Evolutionary conservation across 1,140 invertebrate species (phyloP), one percentile per base, ranked within the genome.

Genomic region (Drosophila kurseongensis): DNA sequence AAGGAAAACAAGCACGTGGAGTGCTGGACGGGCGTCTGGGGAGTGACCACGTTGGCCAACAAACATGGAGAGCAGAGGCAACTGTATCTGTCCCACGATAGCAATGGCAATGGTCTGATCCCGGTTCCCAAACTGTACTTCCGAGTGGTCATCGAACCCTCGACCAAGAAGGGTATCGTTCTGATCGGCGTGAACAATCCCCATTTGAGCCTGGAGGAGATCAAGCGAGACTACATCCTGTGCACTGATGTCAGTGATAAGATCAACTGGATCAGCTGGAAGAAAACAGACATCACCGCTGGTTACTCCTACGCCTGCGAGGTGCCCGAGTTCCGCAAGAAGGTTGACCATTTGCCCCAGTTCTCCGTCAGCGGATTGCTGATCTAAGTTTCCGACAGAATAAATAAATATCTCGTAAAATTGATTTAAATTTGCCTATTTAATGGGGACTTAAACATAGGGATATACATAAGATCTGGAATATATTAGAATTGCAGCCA

Each of bases 291-390:
- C 73, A 93, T 95, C 40, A 90, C 80, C 10, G 78, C 93, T 4
- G 95, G 95, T 0, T 94, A 94, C 78, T 94, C 94, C 14, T 96
- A 96, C 77, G 95, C 94, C 56, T 96, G 95, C 80, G 92, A 92
- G 5, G 92, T 96, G 12, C 66, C 92, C 36, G 94, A 95, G 61
- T 94, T 96, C 78, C 92, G 94, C 60, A 93, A 89, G 59, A 83
- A 85, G 7, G 93, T 95, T 4, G 86, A 85, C 0, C 91, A 93
- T 18, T 48, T 91, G 71, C 89, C 84, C 7, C 35, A 72, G 6
- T 91, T 91, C 52, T 80, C 79, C 10, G 88, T 90, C 1, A 86
- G 77, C 29, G 83, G 83, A 16, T 35, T 90, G 38, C 32, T 90
- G 38, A 58, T 82, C 35, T 85, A 75, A 66, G 10, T 12, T 40